Base-by-base conservation (phyloP, 1,140 invertebrate genomes). In the Agrypnia vestita region DNA sequence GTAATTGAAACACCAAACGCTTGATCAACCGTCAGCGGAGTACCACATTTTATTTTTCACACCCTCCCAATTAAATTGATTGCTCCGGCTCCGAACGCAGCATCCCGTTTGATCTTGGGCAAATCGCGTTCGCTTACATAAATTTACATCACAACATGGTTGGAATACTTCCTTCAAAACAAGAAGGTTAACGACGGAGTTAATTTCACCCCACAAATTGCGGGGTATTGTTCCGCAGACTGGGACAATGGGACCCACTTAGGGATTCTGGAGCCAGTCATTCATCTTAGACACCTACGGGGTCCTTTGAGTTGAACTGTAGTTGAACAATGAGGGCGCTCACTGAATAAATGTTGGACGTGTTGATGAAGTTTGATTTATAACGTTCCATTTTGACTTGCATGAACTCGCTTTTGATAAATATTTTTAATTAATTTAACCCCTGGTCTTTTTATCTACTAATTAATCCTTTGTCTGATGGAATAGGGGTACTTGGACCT, bases 291-390 rank as follows among this genome's bases (percentile, higher is more conserved):
- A 67, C 62, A 67, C 62, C 62, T 67, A 67, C 62, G 62, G 43
- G 19, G 62, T 47, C 62, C 62, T 46, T 67, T 67, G 25, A 67
- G 43, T 67, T 46, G 62, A 67, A 67, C 62, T 19, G 35, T 25
- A 19, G 62, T 67, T 17, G 35, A 67, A 67, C 62, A 67, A 67
- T 67, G 25, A 13, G 62, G 44, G 19, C 43, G 62, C 62, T 43
- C 62, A 15, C 43, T 67, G 62, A 67, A 67, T 67, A 67, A 67
- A 67, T 67, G 62, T 47, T 67, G 35, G n/a, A 67, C 35, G 62
- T 44, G 62, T 67, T 67, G 62, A 67, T 67, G 62, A 67, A 67
- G 62, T 67, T 47, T 67, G 62, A 67, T 67, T 67, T 67, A 67
- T 12, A 46, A n/a, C 43, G 49, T 51, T 15, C 43, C 15, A n/a